Conservation (phyloP, 2,888 invertebrate species). For the Pogonocherus hispidulus region DNA sequence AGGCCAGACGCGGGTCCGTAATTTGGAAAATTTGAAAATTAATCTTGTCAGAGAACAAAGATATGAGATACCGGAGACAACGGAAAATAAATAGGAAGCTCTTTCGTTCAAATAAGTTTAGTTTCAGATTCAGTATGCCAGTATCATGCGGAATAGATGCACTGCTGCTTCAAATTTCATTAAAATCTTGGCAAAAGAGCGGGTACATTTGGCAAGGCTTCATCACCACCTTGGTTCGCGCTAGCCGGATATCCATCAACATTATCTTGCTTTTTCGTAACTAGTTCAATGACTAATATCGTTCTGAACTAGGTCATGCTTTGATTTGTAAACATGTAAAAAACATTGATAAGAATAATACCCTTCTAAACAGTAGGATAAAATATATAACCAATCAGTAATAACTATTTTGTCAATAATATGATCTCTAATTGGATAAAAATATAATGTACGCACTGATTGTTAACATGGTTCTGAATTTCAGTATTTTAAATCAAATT, state of each 20-base stretch:
- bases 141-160: not conserved
- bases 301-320: too few species aligned
- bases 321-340: too few species aligned
- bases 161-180: constrained; percentile 19
- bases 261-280: not conserved
- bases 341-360: too few species aligned
- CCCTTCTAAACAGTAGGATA: too few species aligned
- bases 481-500: too few species aligned
- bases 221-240: not conserved
- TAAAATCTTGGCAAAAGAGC: constrained; percentile 34
- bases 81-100: not conserved
- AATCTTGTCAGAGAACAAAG: not conserved
- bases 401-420: too few species aligned
- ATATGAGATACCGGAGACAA: not conserved
- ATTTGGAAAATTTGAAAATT: not conserved
- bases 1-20: not conserved
- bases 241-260: not conserved
- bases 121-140: not conserved
- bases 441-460: too few species aligned
- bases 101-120: not conserved
- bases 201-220: not conserved
- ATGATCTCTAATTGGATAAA: too few species aligned
- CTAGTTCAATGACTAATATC: too few species aligned
- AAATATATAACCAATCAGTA: too few species aligned
- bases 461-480: too few species aligned